Conservation (phyloP, 2,113 vertebrate species). For the Paradoxurus hermaphroditus region DNA sequence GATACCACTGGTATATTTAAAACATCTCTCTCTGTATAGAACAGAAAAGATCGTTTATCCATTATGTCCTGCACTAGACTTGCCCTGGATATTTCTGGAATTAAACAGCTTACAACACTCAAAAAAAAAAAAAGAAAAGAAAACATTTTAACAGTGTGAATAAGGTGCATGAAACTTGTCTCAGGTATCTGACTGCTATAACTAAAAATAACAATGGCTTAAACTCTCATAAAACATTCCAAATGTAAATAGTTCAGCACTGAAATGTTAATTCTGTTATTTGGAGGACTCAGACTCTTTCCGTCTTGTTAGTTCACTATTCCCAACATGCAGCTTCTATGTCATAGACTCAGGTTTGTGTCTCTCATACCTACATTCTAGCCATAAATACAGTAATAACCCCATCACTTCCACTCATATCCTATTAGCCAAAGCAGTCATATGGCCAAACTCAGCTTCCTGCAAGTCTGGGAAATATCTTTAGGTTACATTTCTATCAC, state of each 20-base stretch:
- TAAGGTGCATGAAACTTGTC: neutral
- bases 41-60: neutral
- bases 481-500: neutral
- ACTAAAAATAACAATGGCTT: neutral
- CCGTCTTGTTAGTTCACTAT: neutral
- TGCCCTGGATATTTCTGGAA: constrained; percentile 15
- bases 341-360: neutral
- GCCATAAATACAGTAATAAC: neutral
- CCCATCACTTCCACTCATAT: neutral
- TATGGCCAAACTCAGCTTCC: neutral
- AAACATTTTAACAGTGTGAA: neutral
- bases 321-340: neutral
- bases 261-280: neutral
- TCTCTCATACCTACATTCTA: neutral
- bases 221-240: neutral
- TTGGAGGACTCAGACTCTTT: neutral
- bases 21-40: neutral
- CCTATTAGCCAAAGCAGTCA: neutral
- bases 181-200: neutral
- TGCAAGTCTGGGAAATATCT: neutral
- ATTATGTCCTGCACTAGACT: neutral
- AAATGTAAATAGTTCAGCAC: neutral
- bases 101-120: neutral
- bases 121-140: neutral
- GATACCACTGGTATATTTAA: neutral